These are phyloP conservation scores for Lycophotia porphyrea DNA, from an alignment of 2,888 invertebrate species.

Conservation along the genomic window DNA sequence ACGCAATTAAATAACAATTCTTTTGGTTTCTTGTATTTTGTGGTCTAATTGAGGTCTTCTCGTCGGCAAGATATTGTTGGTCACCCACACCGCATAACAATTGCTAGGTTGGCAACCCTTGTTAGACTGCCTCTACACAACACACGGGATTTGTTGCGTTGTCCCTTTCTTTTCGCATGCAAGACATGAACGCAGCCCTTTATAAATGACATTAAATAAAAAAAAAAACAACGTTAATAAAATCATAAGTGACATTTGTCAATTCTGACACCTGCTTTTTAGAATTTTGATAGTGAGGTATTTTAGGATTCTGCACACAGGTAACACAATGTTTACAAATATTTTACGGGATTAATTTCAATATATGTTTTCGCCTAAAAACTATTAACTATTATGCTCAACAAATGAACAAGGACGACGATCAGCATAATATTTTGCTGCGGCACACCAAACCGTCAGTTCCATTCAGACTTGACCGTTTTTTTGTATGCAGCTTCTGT, in stretches of 20 bases:
- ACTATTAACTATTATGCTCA: not conserved
- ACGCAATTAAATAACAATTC: not conserved
- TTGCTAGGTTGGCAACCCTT: constrained; percentile 27
- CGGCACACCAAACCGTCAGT: constrained; percentile 14
- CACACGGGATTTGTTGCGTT: constrained; percentile 64
- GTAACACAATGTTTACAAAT: not conserved
- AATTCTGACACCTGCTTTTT: constrained; percentile 1
- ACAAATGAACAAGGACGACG: constrained; percentile 8
- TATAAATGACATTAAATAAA: not conserved
- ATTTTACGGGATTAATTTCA: not conserved
- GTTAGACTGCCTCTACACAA: constrained; percentile 66
- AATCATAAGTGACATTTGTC: not conserved
- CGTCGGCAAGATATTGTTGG: not conserved
- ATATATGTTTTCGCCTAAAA: not conserved
- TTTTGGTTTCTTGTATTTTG: not conserved
- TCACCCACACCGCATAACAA: not conserved
- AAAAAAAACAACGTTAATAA: not conserved
- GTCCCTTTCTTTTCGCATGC: constrained; percentile 68
- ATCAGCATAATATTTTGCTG: constrained; percentile 19
- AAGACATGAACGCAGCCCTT: constrained; percentile 32
- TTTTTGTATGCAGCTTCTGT: constrained; percentile 75
- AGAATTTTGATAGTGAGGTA: constrained; percentile 8
- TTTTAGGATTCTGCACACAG: not conserved
- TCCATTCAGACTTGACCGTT: constrained; percentile 66
- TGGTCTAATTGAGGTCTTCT: not conserved